Base-by-base conservation (phyloP, 1,140 invertebrate species). In the Thaumetopoea pityocampa region DNA sequence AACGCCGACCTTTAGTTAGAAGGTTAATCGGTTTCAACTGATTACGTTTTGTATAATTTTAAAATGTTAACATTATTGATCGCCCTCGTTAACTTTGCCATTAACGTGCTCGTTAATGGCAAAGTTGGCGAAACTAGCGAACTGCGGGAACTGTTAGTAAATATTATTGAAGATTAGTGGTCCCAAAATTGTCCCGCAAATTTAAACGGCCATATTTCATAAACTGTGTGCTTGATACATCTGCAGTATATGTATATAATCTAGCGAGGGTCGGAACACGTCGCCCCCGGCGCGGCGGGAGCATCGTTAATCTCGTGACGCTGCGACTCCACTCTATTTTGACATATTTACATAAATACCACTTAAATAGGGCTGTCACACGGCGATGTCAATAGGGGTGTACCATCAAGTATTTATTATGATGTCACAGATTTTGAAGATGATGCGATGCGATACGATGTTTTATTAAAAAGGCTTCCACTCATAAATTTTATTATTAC, bases 231-330 rank as follows among this genome's bases (percentile, higher is more conserved):
- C 20, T 28, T 19, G 20, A 38, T 28, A 37, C 28, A 38, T 38
- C 29, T 38, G 36, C 29, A 44, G 30, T 19, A 17, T 8, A 11
- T 11, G n/a, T n/a, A 9, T 4, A 9, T 28, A 32, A 23, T 26
- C 23, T 8, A 26, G 9, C 29, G 24, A 24, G 23, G 22, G 34
- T 36, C 24, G n/a, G n/a, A n/a, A 44, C 22, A 22, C 40, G 40
- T 47, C 41, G 46, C 49, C 37, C 33, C 5, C 44, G 26, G 45
- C 45, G 14, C 44, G 26, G 45, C 45, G 14, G 36, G 16, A 27
- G 34, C 42, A 36, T 53, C 46, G 51, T 58, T 58, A 58, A 58
- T 58, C 44, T 48, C 24, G 10, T 43, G 46, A 50, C 28, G 38
- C 33, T 28, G 42, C 41, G 35, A 23, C n/a, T 42, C 37, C 44